These are phyloP conservation scores for Teleogryllus oceanicus DNA, from an alignment of 2,888 invertebrate genomes.

Conservation along the genomic window DNA sequence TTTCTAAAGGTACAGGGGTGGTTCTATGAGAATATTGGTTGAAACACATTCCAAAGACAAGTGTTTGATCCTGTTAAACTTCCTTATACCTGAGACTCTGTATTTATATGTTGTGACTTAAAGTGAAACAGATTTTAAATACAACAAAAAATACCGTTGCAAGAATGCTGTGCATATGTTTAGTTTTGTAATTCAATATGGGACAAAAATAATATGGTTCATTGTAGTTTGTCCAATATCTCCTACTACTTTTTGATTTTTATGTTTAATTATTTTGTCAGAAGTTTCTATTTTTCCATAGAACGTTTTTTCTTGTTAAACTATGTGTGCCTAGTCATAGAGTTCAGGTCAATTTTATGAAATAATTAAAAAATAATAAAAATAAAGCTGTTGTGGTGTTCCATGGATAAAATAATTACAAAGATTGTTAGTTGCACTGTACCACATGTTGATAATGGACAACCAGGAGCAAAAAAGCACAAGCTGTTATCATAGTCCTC, in stretches of 20 bases:
- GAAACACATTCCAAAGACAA: constrained; percentile 41
- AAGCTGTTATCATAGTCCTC: constrained; percentile 28
- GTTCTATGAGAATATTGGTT: constrained; percentile 24
- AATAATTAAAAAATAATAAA: constrained; percentile 38
- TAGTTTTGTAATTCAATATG: constrained; percentile 40
- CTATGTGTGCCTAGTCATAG: constrained; percentile 63
- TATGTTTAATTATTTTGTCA: constrained; percentile 51
- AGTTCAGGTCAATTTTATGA: constrained; percentile 59
- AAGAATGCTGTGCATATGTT: constrained; percentile 39
- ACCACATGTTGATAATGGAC: constrained; percentile 24
- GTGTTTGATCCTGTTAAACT: constrained; percentile 39
- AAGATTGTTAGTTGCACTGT: constrained; percentile 43
- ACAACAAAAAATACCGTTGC: constrained; percentile 46
- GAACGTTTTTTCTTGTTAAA: constrained; percentile 59
- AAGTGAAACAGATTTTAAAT: constrained; percentile 37
- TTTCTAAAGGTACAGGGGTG: constrained; percentile 7
- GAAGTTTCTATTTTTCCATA: constrained; percentile 54
- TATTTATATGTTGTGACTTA: constrained; percentile 51
- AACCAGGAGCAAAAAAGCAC: constrained; percentile 23
- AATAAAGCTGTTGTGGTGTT: constrained; percentile 46
- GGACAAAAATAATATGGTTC: constrained; percentile 37
- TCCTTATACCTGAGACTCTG: constrained; percentile 32
- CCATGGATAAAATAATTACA: constrained; percentile 43
- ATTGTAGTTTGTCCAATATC: constrained; percentile 38
- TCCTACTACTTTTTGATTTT: constrained; percentile 43